Percentiles rank a stretch among this genome's conserved stretches.
These are phyloP conservation scores for Heliconius erato DNA, from an alignment of 2,888 invertebrate genomes.

Conservation along the genomic window DNA sequence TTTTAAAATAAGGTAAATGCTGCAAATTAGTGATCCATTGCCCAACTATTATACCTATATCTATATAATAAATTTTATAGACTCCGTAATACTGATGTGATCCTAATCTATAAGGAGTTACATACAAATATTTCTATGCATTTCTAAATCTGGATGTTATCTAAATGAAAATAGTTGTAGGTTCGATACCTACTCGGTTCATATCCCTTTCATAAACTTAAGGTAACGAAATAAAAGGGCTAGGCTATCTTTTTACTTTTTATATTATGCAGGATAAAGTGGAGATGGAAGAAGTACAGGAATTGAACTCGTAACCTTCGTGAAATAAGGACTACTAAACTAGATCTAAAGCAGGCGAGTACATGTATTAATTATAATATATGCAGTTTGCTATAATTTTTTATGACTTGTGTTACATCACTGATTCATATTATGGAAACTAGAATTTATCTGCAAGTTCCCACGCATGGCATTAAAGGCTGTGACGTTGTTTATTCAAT, in stretches of 20 bases:
- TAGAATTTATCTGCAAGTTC: constrained; percentile 34
- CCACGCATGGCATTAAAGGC: constrained; percentile 36
- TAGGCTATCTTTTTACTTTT: neutral
- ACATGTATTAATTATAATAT: neutral
- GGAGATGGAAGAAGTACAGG: neutral
- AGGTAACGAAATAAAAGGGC: neutral
- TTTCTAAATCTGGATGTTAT: neutral
- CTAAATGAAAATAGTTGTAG: neutral
- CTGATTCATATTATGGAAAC: constrained; percentile 38
- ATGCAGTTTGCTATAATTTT: neutral
- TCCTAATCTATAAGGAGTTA: too few relatives aligned
- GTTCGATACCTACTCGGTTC: neutral
- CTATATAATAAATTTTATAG: too few relatives aligned
- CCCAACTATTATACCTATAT: too few relatives aligned
- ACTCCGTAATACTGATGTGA: too few relatives aligned
- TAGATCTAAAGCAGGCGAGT: neutral
- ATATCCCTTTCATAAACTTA: neutral
- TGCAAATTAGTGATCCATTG: too few relatives aligned
- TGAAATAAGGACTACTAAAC: too few relatives aligned
- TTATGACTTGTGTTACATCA: constrained; percentile 17
- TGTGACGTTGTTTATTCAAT: constrained; percentile 15
- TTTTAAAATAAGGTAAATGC: too few relatives aligned
- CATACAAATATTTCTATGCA: neutral
- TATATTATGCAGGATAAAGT: neutral
- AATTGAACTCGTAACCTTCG: too few relatives aligned